phyloP scores from a whole-genome alignment of 2,113 vertebrate species.

The Hippocampus barbouri region DNA sequence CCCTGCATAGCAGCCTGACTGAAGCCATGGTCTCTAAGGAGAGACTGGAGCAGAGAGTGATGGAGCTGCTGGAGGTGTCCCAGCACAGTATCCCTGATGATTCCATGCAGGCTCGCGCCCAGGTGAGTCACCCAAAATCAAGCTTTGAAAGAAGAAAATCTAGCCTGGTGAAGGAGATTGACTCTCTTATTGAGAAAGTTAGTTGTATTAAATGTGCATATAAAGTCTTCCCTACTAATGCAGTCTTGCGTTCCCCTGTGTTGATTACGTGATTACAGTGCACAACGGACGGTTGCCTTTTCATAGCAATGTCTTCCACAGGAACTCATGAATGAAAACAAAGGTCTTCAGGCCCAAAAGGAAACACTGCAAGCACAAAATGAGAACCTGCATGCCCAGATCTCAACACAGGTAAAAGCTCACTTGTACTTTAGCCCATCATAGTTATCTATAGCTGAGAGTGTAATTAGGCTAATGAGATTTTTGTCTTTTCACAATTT shows the following conservation, averaged over 20 bases:
- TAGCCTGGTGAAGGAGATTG: not conserved
- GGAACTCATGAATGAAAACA: slow-evolving; percentile 92
- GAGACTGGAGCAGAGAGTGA: slow-evolving; percentile 86
- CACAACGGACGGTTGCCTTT: not conserved
- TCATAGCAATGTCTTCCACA: slow-evolving; percentile 50
- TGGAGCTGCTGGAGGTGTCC: slow-evolving; percentile 86
- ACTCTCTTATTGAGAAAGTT: not conserved
- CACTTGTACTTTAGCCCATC: slow-evolving; percentile 5
- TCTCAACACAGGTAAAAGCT: slow-evolving; percentile 82
- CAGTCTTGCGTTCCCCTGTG: not conserved
- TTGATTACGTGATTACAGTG: not conserved
- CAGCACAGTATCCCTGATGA: slow-evolving; percentile 85
- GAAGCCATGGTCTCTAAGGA: slow-evolving; percentile 91
- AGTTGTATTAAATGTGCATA: not conserved
- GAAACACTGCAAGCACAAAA: slow-evolving; percentile 85
- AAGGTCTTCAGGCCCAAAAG: slow-evolving; percentile 83
- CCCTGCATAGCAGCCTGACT: slow-evolving; percentile 85
- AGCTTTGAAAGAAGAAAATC: not conserved
- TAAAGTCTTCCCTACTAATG: not conserved
- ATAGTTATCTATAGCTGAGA: not conserved
- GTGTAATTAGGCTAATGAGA: slow-evolving; percentile 29
- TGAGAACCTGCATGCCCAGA: slow-evolving; percentile 86
- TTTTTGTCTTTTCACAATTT: slow-evolving; percentile 24
- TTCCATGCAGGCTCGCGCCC: slow-evolving; percentile 78
- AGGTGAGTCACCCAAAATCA: slow-evolving; percentile 47